These are phyloP conservation scores for Scleropages formosus DNA, from an alignment of 2,797 vertebrate species.

Conservation along the genomic window DNA sequence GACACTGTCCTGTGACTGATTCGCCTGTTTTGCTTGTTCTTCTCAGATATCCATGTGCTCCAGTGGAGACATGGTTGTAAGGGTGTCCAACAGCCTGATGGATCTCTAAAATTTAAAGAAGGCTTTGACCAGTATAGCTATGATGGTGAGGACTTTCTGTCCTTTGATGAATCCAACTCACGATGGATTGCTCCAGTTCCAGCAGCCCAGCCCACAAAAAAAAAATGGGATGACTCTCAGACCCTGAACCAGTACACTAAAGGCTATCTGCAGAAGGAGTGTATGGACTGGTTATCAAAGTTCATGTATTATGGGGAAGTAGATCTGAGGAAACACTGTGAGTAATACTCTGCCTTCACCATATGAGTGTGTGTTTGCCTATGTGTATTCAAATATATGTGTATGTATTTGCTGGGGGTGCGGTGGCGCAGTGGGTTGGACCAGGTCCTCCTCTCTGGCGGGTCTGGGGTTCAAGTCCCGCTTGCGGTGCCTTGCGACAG, in stretches of 20 bases:
- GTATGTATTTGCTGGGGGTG: too few relatives aligned
- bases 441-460: too few relatives aligned
- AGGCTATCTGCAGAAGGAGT: conserved; percentile 67
- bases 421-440: too few relatives aligned
- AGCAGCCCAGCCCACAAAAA: conserved; percentile 43
- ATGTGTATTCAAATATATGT: too few relatives aligned
- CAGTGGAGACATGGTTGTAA: conserved; percentile 66
- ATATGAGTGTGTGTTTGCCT: too few relatives aligned
- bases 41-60: conserved; percentile 53
- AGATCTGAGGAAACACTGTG: accelerated
- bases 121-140: conserved; percentile 61
- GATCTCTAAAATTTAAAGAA: accelerated
- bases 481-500: too few relatives aligned
- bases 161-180: conserved; percentile 31
- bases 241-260: conserved; percentile 69
- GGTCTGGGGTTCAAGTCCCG: too few relatives aligned
- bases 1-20: neutral
- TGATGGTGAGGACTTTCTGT: conserved; percentile 57
- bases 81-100: accelerated
- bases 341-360: too few relatives aligned
- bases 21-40: neutral
- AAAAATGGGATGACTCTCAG: conserved; percentile 59
- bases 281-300: conserved; percentile 57
- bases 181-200: conserved; percentile 48
- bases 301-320: conserved; percentile 10